Base-by-base conservation (phyloP, 2,797 vertebrate species). In the Anguilla anguilla region DNA sequence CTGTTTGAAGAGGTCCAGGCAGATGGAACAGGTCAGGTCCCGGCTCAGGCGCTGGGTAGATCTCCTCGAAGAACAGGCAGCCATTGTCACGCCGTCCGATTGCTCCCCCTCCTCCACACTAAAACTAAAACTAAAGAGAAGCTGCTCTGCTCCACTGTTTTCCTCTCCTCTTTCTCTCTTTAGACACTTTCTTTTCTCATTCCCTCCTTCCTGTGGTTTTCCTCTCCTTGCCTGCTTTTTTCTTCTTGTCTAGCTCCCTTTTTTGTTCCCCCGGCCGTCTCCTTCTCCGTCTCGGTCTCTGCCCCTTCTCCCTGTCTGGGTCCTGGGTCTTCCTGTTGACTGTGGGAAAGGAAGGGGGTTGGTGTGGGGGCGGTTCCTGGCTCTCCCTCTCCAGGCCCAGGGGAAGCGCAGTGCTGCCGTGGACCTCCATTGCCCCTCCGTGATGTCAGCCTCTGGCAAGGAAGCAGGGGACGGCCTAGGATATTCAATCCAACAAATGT, bases 1-100 rank as follows among this genome's bases (percentile, higher is more conserved):
- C 92, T 97, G 96, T 93, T 97, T 96, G 92, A 98, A 98, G 87
- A 97, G 95, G 82, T 97, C 96, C 91, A 97, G 89, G 89, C 98
- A 98, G 91, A 97, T 96, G 69, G 97, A 97, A 93, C 98, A 98
- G 89, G 97, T 97, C 46, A 97, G 94, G 86, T 97, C 96, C 87
- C 96, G 94, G 93, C 97, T 97, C 90, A 98, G 96, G 88, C 97
- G 95, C 90, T 96, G 95, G 25, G 97, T 95, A 0, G 97, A 95
- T 88, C 96, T 94, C 83, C 95, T 96, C 88, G 93, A 89, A 2
- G 95, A 94, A 89, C 94, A 92, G 59, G 89, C 91, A n/a, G 91
- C 77, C 77, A 81, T 81, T 22, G 77, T 49, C 43, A 81, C 7
- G n/a, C n/a, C 7, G 61, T 67, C 61, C 19, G 61, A 67, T 25